Evolutionary conservation across 2,888 invertebrate genomes (phyloP).

Genomic region (Boloria selene): DNA sequence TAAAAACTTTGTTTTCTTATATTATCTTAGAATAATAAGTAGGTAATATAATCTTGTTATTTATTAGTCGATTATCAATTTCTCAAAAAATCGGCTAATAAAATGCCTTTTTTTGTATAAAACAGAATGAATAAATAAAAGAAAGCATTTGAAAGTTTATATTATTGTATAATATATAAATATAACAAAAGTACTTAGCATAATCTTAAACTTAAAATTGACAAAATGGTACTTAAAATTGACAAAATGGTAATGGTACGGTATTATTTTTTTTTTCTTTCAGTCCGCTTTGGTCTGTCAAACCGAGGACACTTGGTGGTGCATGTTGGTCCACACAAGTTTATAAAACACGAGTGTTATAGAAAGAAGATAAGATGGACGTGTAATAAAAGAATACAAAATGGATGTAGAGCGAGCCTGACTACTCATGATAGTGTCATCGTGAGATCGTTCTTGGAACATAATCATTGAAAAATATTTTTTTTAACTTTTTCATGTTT

Average conservation of each 20-base stretch:
- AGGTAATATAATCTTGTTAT: too few relatives aligned
- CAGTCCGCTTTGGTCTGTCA: slow-evolving; percentile 69
- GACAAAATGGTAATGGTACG: not conserved
- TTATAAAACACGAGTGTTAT: slow-evolving; percentile 73
- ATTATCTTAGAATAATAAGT: not conserved
- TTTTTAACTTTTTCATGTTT: not conserved
- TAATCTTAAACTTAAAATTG: not conserved
- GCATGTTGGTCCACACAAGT: slow-evolving; percentile 62
- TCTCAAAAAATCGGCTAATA: too few relatives aligned
- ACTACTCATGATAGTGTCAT: slow-evolving; percentile 59
- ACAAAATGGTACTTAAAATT: not conserved
- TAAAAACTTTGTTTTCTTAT: not conserved
- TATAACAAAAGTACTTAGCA: not conserved
- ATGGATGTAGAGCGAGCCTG: slow-evolving; percentile 66
- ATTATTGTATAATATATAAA: not conserved
- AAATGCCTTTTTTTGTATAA: too few relatives aligned
- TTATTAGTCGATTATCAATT: too few relatives aligned
- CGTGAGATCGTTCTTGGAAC: slow-evolving; percentile 61
- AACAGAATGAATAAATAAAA: not conserved
- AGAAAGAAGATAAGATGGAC: slow-evolving; percentile 72
- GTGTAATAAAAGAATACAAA: slow-evolving; percentile 62
- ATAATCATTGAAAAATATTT: slow-evolving; percentile 56
- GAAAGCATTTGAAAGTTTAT: not conserved
- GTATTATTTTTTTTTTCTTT: slow-evolving; percentile 28
- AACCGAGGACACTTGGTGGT: slow-evolving; percentile 67